Conservation (phyloP, 37 sponge, comb jelly and placozoan genomes). For the Theonella swinhoei region DNA sequence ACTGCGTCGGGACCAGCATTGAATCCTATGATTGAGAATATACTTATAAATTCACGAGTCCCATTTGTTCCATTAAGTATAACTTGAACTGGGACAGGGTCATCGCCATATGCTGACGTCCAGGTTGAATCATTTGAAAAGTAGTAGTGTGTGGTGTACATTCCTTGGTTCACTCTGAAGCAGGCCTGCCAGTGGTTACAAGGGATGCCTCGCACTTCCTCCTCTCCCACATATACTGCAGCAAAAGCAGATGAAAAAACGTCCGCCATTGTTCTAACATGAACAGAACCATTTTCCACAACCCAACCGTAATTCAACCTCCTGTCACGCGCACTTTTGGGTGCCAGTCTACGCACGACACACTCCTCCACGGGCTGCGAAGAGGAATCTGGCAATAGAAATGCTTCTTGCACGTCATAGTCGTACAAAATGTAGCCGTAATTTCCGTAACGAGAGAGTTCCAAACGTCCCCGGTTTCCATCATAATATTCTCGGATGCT, state of each 20-base stretch:
- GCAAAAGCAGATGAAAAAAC: neutral
- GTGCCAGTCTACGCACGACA: neutral
- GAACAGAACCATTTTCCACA: constrained; percentile 26
- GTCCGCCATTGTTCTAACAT: constrained; percentile 18
- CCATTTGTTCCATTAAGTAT: neutral
- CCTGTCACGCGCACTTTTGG: neutral
- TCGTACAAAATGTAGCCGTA: constrained; percentile 2
- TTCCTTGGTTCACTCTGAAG: neutral
- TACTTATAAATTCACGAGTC: neutral
- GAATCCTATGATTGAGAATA: constrained; percentile 39
- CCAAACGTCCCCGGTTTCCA: constrained; percentile 47
- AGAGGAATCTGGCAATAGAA: no score
- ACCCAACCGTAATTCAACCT: constrained; percentile 1
- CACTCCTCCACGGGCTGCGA: constrained; percentile 3
- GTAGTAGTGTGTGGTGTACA: constrained; percentile 55
- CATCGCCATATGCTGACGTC: neutral
- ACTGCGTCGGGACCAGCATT: constrained; percentile 42
- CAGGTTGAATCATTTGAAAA: constrained; percentile 14
- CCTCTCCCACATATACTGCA: constrained; percentile 29
- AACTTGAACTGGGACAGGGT: constrained; percentile 8
- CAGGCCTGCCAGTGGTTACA: constrained; percentile 58
- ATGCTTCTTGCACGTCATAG: constrained; percentile 12
- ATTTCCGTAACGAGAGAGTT: neutral
- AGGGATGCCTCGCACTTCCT: constrained; percentile 40
- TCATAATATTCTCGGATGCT: constrained; percentile 41